Evolutionary conservation across 1,140 invertebrate genomes (phyloP), one percentile per base, ranked within the genome.

Genomic region (Orchesella cincta): DNA sequence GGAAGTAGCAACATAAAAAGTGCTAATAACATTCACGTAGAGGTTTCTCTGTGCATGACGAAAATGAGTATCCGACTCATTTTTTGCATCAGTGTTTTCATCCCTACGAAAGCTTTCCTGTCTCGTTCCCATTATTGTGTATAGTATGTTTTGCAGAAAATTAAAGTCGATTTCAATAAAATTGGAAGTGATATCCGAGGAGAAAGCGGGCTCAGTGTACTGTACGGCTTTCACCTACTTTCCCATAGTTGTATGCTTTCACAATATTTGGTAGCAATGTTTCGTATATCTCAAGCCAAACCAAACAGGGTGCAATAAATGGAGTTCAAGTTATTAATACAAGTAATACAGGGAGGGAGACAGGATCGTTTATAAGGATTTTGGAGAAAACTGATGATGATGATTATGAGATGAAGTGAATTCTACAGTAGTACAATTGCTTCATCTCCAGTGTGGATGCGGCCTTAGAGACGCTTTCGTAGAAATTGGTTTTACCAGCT

Each of bases 401-500:
- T 46, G 39, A 46, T 46, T 46, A 46, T 46, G 39, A 46, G 39
- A 46, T 46, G 39, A 46, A 46, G 39, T 46, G 39, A 46, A 46
- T 46, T 46, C 8, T 46, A 46, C 39, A 46, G 8, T 8, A 46
- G 39, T 46, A 20, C 39, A 46, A 46, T 46, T 46, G 8, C 20
- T 46, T 46, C 39, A 46, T 46, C 39, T 46, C 8, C 39, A 46
- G 20, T 46, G 39, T 8, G 8, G 39, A 46, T n/a, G 39, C 8
- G 8, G 39, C 39, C 39, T 46, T 12, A 8, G 8, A 46, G 20
- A 46, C 39, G 8, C 39, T 20, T 46, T 46, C 20, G 8, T 20
- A 46, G 52, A 57, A 57, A 57, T 57, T 57, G 52, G 52, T 57
- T 57, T 57, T 57, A n/a, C 52, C 23, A 57, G 52, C 52, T 57